These are phyloP conservation scores for Hylomyscus alleni DNA, from an alignment of 2,797 vertebrate genomes.

Conservation along the genomic window DNA sequence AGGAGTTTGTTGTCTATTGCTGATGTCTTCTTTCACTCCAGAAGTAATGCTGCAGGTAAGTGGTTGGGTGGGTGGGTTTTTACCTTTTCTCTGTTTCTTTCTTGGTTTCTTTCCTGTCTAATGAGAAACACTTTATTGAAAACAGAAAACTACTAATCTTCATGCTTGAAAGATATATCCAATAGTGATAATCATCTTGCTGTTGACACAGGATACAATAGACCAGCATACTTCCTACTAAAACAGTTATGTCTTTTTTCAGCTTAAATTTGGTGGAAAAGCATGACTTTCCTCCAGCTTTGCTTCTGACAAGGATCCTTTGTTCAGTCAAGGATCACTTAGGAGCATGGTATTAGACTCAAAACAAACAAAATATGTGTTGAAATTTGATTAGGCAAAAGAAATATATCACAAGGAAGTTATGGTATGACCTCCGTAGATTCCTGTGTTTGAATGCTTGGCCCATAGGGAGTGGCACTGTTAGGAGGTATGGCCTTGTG, in stretches of 20 bases:
- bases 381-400: slow-evolving; percentile 33
- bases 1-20: background rate
- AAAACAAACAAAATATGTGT: background rate
- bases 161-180: background rate
- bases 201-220: slow-evolving; percentile 5
- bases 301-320: background rate
- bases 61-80: background rate
- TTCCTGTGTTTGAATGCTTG: background rate
- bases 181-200: background rate
- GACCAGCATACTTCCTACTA: background rate
- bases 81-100: background rate
- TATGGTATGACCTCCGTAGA: background rate
- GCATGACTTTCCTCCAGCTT: background rate
- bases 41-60: background rate
- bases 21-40: background rate
- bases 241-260: background rate
- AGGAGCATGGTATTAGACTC: background rate
- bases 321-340: slow-evolving; percentile 26
- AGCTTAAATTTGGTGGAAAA: background rate
- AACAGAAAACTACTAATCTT: slow-evolving; percentile 26
- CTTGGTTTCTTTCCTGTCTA: background rate
- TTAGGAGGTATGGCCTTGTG: background rate
- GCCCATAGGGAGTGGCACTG: background rate
- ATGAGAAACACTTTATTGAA: background rate
- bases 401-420: slow-evolving; percentile 16